Evolutionary conservation across 1,140 invertebrate genomes (phyloP).

Genomic region (Nasonia vitripennis): DNA sequence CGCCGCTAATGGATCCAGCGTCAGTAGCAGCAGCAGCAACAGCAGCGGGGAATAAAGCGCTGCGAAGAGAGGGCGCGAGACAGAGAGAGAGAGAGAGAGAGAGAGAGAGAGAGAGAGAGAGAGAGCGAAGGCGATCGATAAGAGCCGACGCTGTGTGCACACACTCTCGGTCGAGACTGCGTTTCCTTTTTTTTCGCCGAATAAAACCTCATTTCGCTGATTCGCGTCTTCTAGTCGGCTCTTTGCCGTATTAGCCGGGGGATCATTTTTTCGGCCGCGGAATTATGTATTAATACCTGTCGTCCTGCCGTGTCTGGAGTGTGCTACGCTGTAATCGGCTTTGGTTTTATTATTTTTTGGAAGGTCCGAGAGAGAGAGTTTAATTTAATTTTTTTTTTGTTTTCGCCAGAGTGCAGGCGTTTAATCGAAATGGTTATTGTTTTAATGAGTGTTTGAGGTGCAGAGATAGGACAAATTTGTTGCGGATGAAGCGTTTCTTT

Average conservation of each 20-base stretch:
- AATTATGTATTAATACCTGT: slow-evolving; percentile 30
- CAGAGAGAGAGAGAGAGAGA: background rate
- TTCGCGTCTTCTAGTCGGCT: background rate
- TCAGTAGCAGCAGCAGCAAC: background rate
- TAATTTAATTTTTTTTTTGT: background rate
- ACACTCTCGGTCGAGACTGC: background rate
- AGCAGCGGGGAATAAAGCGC: slow-evolving; percentile 3
- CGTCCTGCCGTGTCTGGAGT: background rate
- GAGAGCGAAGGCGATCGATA: background rate
- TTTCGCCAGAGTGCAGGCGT: background rate
- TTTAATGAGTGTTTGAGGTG: no score
- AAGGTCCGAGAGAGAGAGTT: no score
- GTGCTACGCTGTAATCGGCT: slow-evolving; percentile 14
- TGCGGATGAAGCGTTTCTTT: no score
- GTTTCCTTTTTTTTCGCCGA: background rate
- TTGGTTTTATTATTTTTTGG: slow-evolving; percentile 20
- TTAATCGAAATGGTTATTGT: background rate
- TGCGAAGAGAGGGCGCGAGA: background rate
- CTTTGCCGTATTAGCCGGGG: background rate
- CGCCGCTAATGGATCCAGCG: slow-evolving; percentile 49
- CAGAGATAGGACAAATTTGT: no score
- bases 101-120: slow-evolving; percentile 1
- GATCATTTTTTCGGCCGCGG: background rate
- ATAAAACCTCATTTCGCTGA: slow-evolving; percentile 38
- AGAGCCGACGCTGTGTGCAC: background rate